A percentile compares a stretch with the other conserved stretches of the same genome.
Evolutionary conservation across 2,797 vertebrate genomes (phyloP).

Genomic region (Bryconaethiops microstoma): DNA sequence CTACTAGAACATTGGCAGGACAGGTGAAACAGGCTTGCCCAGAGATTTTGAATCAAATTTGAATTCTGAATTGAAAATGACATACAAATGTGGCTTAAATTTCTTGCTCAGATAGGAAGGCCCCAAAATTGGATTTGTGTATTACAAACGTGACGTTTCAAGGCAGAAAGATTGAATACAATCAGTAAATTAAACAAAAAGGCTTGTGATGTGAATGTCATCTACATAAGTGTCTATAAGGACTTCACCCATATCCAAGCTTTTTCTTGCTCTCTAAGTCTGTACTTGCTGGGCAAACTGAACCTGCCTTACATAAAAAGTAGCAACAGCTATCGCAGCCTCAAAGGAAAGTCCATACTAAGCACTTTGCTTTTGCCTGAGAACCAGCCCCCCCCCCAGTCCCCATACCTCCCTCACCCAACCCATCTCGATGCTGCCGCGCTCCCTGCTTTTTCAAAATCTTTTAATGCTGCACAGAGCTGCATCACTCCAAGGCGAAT

Average conservation of each 20-base stretch:
- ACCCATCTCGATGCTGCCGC: slow-evolving; percentile 16
- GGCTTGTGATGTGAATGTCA: too few species aligned
- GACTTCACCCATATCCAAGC: not conserved
- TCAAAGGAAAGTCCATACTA: slow-evolving; percentile 27
- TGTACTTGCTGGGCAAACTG: not conserved
- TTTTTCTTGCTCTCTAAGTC: not conserved
- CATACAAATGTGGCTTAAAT: too few species aligned
- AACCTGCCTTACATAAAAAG: not conserved
- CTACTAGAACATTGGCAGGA: too few species aligned
- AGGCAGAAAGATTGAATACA: too few species aligned
- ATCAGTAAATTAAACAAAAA: too few species aligned
- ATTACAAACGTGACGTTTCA: too few species aligned
- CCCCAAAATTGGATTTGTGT: too few species aligned
- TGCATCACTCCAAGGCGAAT: slow-evolving; percentile 26
- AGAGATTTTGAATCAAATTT: too few species aligned
- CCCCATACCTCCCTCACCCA: not conserved
- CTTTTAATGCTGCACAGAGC: slow-evolving; percentile 1
- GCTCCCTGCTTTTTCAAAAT: slow-evolving; percentile 18
- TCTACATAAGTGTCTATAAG: not conserved
- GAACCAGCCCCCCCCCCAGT: not conserved
- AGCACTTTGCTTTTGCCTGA: slow-evolving; percentile 15
- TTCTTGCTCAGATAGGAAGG: too few species aligned
- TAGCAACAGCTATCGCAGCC: slow-evolving; percentile 16
- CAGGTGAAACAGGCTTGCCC: too few species aligned
- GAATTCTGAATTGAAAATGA: too few species aligned